These are phyloP conservation scores for Eulithis prunata DNA, from an alignment of 2,888 invertebrate species.

Conservation along the genomic window DNA sequence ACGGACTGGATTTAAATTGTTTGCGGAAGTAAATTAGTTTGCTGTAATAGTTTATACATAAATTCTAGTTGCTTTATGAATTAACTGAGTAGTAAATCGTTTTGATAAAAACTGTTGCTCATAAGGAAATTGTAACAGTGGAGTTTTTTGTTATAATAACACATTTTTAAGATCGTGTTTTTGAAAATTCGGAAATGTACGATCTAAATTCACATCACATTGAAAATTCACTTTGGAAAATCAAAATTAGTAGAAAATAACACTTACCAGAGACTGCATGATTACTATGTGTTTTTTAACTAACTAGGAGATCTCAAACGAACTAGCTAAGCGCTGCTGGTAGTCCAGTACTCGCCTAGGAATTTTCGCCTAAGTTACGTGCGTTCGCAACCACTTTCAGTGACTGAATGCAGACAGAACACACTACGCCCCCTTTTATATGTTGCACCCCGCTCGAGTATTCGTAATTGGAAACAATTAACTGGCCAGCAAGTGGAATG, in stretches of 20 bases:
- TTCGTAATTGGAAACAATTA: slow-evolving; percentile 82
- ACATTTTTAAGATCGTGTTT: too few species aligned
- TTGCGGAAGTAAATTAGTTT: slow-evolving; percentile 17
- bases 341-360: slow-evolving; percentile 79
- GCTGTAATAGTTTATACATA: slow-evolving; percentile 11
- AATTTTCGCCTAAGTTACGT: slow-evolving; percentile 81
- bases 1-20: slow-evolving; percentile 11
- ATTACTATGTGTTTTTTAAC: slow-evolving; percentile 68
- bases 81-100: not conserved
- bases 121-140: not conserved
- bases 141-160: not conserved
- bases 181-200: too few species aligned
- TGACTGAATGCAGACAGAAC: slow-evolving; percentile 74
- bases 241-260: slow-evolving; percentile 23
- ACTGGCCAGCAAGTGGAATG: slow-evolving; percentile 75
- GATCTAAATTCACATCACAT: slow-evolving; percentile 10
- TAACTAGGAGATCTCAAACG: slow-evolving; percentile 82
- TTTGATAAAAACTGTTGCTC: not conserved
- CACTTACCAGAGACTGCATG: slow-evolving; percentile 83
- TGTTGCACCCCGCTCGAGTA: slow-evolving; percentile 72
- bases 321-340: slow-evolving; percentile 83
- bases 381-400: slow-evolving; percentile 70
- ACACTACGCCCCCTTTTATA: slow-evolving; percentile 75
- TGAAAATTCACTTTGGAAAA: not conserved
- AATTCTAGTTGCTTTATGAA: not conserved